Percentiles rank a stretch among this genome's conserved stretches.
Evolutionary conservation across 1,140 invertebrate species (phyloP).

Genomic region (Cylas formicarius): DNA sequence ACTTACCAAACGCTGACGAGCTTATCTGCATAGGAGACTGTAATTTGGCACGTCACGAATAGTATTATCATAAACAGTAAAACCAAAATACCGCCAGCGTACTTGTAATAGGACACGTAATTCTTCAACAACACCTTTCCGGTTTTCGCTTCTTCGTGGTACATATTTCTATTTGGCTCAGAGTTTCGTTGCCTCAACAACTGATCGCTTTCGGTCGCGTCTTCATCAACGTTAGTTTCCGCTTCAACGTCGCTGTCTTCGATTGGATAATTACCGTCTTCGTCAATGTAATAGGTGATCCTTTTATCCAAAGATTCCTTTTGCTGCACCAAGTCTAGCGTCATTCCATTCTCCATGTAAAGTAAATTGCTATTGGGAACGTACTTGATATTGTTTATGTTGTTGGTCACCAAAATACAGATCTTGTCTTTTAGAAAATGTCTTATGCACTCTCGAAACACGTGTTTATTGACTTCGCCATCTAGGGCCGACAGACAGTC

Average conservation of each 20-base stretch:
- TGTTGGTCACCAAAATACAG: slow-evolving; percentile 70
- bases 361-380: slow-evolving; percentile 20
- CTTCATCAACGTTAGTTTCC: slow-evolving; percentile 2
- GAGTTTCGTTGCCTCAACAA: slow-evolving; percentile 12
- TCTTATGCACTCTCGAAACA: slow-evolving; percentile 66
- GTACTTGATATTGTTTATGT: slow-evolving; percentile 40
- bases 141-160: slow-evolving; percentile 26
- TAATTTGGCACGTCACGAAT: slow-evolving; percentile 18
- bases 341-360: slow-evolving; percentile 20
- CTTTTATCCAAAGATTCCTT: slow-evolving; percentile 20
- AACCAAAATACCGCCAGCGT: slow-evolving; percentile 25
- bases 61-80: slow-evolving; percentile 15
- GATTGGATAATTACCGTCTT: slow-evolving; percentile 7
- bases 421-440: slow-evolving; percentile 64
- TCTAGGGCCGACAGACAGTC: slow-evolving; percentile 80
- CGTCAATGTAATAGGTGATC: slow-evolving; percentile 26
- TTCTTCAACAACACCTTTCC: slow-evolving; percentile 23
- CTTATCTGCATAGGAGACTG: slow-evolving; percentile 23
- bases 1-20: slow-evolving; percentile 27
- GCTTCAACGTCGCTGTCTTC: background rate
- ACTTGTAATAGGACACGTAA: slow-evolving; percentile 27
- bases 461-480: slow-evolving; percentile 67
- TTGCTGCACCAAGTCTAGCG: slow-evolving; percentile 21
- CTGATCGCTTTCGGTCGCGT: slow-evolving; percentile 11
- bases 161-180: slow-evolving; percentile 17